Percentiles rank a stretch among this genome's conserved stretches.
Evolutionary conservation across 64 coral and sea anemone genomes (phyloP).

Genomic region (Stylophora pistillata): DNA sequence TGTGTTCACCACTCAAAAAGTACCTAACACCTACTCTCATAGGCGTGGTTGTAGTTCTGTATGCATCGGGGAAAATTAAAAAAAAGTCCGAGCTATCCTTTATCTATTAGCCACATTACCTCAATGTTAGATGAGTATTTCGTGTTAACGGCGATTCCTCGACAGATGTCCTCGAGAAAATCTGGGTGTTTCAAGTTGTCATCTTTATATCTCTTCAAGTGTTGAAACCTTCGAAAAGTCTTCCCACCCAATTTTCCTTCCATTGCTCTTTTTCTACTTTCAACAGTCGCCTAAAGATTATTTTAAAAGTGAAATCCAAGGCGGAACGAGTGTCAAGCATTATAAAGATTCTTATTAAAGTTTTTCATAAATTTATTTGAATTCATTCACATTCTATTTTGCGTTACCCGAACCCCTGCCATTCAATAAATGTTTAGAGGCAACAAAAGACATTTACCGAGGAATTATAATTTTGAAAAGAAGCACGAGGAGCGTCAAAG

Average conservation of each 20-base stretch:
- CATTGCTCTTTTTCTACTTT: conserved; percentile 20
- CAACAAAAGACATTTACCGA: too few species aligned
- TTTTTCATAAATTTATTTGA: too few species aligned
- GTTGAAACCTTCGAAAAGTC: conserved; percentile 25
- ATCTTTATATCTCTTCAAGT: conserved; percentile 14
- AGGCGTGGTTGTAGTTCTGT: too few species aligned
- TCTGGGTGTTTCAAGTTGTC: neutral
- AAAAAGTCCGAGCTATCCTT: neutral
- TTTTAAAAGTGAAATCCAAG: neutral
- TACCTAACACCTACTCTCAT: too few species aligned
- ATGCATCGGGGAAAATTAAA: too few species aligned
- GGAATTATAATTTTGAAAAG: too few species aligned
- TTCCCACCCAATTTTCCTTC: conserved; percentile 38
- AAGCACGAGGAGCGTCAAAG: too few species aligned
- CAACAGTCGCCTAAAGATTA: neutral
- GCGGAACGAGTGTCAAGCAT: neutral
- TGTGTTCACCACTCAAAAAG: too few species aligned
- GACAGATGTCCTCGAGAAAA: conserved; percentile 65
- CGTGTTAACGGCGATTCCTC: conserved; percentile 72
- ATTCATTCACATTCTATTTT: too few species aligned
- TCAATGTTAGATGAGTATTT: conserved; percentile 80
- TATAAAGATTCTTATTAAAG: too few species aligned
- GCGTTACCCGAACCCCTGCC: too few species aligned
- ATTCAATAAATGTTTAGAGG: too few species aligned
- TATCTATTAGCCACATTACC: conserved; percentile 9